These are phyloP conservation scores for Oxyteleia sp. DNA, from an alignment of 2,888 invertebrate species.

Conservation along the genomic window DNA sequence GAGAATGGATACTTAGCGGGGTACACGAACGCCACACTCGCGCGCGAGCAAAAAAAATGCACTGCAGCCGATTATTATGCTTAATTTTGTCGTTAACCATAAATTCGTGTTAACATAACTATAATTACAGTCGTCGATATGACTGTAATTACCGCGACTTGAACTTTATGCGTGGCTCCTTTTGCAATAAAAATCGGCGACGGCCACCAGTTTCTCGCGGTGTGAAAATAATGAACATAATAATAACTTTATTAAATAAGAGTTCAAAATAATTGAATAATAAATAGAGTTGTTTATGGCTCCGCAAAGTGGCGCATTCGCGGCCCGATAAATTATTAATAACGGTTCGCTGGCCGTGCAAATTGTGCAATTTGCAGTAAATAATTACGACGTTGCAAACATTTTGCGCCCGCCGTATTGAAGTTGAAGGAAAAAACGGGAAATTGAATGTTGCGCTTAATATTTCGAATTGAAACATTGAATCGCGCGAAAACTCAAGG, in stretches of 20 bases:
- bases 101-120: conserved; percentile 55
- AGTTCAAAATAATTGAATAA: conserved; percentile 60
- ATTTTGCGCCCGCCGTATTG: not conserved
- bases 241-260: conserved; percentile 63
- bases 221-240: conserved; percentile 49
- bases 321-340: conserved; percentile 46
- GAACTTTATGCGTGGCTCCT: conserved; percentile 46
- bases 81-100: conserved; percentile 69
- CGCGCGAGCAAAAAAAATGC: conserved; percentile 19
- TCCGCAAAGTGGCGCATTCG: conserved; percentile 22
- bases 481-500: not conserved
- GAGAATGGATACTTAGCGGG: conserved; percentile 77
- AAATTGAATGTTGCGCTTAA: conserved; percentile 26
- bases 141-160: conserved; percentile 47
- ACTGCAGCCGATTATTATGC: conserved; percentile 51
- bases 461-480: conserved; percentile 16
- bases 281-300: conserved; percentile 40
- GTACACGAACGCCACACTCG: conserved; percentile 63
- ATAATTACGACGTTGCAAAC: conserved; percentile 12
- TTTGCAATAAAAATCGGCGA: conserved; percentile 15
- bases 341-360: conserved; percentile 17
- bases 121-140: conserved; percentile 53
- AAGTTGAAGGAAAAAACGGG: not conserved
- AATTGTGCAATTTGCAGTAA: conserved; percentile 12
- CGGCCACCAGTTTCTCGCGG: conserved; percentile 20